Conservation (phyloP, 1,140 invertebrate genomes). For the Archivesica marissinica region DNA sequence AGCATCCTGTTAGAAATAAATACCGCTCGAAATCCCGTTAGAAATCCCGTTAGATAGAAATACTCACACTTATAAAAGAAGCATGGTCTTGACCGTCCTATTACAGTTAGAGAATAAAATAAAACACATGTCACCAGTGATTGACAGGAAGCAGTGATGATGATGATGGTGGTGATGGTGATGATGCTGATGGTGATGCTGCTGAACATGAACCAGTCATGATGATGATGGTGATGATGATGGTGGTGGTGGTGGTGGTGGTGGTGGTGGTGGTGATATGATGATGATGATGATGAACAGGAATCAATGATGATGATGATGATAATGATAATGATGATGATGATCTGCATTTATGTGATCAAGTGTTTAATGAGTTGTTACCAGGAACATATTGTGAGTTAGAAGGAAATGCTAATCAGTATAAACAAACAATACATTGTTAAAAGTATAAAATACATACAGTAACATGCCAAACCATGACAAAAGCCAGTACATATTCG, state of each 20-base stretch:
- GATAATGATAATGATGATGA: not conserved
- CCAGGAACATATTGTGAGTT: too few relatives aligned
- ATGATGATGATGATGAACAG: conserved; percentile 22
- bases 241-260: not conserved
- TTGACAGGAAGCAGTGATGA: not conserved
- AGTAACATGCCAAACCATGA: not conserved
- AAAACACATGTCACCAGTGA: not conserved
- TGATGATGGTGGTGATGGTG: conserved; percentile 55
- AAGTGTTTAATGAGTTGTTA: too few relatives aligned
- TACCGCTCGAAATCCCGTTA: too few relatives aligned
- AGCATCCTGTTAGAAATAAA: too few relatives aligned
- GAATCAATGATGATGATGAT: conserved; percentile 2
- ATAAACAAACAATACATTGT: not conserved
- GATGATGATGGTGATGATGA: conserved; percentile 14
- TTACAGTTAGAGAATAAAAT: conserved; percentile 80
- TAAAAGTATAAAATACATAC: not conserved
- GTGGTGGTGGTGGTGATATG: not conserved
- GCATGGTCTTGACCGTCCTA: conserved; percentile 47
- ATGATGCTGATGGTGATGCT: conserved; percentile 13
- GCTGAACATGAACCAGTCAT: not conserved
- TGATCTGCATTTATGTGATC: too few relatives aligned
- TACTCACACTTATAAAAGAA: conserved; percentile 60
- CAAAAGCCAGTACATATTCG: not conserved
- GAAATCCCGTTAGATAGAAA: not conserved
- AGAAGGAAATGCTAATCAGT: not conserved